Evolutionary conservation across 2,113 vertebrate genomes (phyloP), one percentile per base, ranked within the genome.

Genomic region (Empidonax traillii): DNA sequence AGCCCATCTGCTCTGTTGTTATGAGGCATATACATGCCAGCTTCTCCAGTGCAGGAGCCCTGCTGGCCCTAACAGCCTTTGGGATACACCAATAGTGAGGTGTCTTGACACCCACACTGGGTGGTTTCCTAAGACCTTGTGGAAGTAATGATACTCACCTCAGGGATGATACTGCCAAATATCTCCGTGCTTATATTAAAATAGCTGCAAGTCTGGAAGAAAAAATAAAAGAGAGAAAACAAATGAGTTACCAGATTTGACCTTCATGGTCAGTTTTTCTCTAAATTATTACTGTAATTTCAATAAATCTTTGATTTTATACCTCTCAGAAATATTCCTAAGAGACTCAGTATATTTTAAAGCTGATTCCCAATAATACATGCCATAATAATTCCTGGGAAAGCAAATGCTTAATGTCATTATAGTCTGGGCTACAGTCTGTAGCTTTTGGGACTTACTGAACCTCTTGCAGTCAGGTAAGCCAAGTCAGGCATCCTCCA

Each of bases 151-250:
- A 46, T 39, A 96, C 98, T 97, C 55, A 98, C 98, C 94, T 85
- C 94, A 53, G 98, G 96, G 23, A 98, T 95, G 35, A 98, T 55
- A 8, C 62, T 98, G 88, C 97, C 90, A 91, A 98, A 52, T 43
- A 95, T 96, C 91, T 97, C 96, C 27, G 97, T 96, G 37, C 96
- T 98, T 92, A 96, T 94, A 66, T 91, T 82, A 41, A 97, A 94
- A 87, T 97, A 95, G 27, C 74, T 94, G 73, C 97, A 98, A 93
- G 97, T 96, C 98, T 98, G 94, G 19, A 89, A 89, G 15, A 80
- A 15, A 74, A 85, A 75, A 87, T 84, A 28, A 56, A 10, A 94
- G 10, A 14, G 30, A 69, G 24, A 67, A 79, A 65, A 89, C 18
- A 85, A 61, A 69, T 74, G 19, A 87, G 35, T 66, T 43, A 59